phyloP scores from a whole-genome alignment of 2,113 vertebrate species.

The Poecile atricapillus region DNA sequence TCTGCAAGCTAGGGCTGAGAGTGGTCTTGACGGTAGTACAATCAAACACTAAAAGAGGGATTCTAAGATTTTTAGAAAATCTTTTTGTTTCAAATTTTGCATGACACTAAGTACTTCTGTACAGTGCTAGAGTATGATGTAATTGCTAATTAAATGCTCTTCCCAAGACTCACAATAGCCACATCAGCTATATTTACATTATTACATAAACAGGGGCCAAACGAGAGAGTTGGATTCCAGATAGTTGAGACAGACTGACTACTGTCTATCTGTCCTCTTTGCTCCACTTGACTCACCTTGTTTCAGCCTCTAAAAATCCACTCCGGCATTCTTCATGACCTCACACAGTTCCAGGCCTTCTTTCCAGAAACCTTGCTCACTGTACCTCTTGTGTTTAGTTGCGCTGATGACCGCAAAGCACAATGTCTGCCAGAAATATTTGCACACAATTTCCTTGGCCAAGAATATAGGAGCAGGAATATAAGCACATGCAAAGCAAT shows the following conservation, averaged over 20 bases:
- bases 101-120: not conserved
- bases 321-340: not conserved
- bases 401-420: not conserved
- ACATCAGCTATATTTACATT: not conserved
- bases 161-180: not conserved
- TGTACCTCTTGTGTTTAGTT: not conserved
- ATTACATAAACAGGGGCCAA: not conserved
- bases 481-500: not conserved
- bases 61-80: not conserved
- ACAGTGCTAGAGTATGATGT: not conserved
- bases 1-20: not conserved
- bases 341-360: not conserved
- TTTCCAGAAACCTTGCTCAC: not conserved
- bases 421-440: not conserved
- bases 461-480: not conserved
- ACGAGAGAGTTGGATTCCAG: not conserved
- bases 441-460: not conserved
- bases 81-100: not conserved
- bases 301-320: not conserved
- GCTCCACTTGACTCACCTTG: not conserved
- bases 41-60: not conserved
- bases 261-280: not conserved
- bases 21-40: not conserved
- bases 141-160: not conserved
- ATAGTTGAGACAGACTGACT: not conserved